Base-by-base conservation (phyloP, 2,888 invertebrate species). In the Odiellus spinosus region DNA sequence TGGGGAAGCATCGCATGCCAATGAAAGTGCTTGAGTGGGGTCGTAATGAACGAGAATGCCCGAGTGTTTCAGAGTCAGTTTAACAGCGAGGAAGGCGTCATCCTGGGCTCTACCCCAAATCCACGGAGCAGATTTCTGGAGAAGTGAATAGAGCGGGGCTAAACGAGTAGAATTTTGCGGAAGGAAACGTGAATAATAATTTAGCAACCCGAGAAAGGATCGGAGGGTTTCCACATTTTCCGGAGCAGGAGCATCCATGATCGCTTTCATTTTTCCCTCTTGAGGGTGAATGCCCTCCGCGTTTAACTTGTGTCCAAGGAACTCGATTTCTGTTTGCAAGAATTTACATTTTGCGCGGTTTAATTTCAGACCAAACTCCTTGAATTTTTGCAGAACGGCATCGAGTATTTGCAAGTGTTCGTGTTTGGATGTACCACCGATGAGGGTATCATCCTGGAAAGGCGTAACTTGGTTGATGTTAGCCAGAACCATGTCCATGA, bases 1-100 rank as follows among this genome's bases (percentile, higher is more conserved):
- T 10, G 59, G 59, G 10, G 61, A 63, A 1, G 66, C 66, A 56
- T 69, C 67, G 35, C 62, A 61, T 1, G 64, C 59, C 3, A 68
- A 44, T 15, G 54, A 49, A 4, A 66, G 35, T 18, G 55, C 57
- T 15, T 55, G 43, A n/a, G 20, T 44, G 1, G 59, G 59, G 41
- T 64, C 58, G 52, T 57, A 65, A 48, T 65, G 61, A n/a, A 53
- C 52, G 5, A 63, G 52, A 3, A 61, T 52, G 6, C 51, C 35
- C 6, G 56, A 52, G 8, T 53, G 53, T 6, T 50, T 48, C 10
- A 61, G 50, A 19, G 54, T 33, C 15, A 44, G 18, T 47, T 63
- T 63, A 2, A 57, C 46, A 36, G 45, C 39, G 1, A 34, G 39
- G 40, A 59, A 54, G 2, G 59, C 56, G 36, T 49, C 19, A 10